phyloP scores from a whole-genome alignment of 1,140 invertebrate species.

The Cydia splendana region DNA sequence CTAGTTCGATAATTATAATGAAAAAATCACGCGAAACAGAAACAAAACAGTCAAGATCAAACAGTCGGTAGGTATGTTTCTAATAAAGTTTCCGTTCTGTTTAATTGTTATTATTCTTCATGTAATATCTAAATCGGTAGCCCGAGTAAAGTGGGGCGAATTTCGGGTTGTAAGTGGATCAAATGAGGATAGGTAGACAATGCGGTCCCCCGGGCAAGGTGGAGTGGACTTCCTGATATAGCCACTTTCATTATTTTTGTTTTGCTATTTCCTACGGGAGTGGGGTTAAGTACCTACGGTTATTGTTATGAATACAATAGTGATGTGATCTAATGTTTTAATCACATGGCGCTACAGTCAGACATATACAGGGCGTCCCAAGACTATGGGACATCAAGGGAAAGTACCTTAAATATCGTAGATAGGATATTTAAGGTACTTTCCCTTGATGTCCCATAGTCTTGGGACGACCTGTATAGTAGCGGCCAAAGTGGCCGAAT shows the following conservation, averaged over 20 bases:
- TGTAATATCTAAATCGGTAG: constrained; percentile 25
- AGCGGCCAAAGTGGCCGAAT: too few relatives aligned
- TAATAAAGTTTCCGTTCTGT: not conserved
- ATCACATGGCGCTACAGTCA: too few relatives aligned
- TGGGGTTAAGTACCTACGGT: not conserved
- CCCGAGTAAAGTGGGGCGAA: constrained; percentile 25
- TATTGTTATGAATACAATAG: not conserved
- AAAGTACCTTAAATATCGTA: too few relatives aligned
- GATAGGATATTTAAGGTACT: too few relatives aligned
- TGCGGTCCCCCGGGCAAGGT: not conserved
- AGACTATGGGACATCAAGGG: too few relatives aligned
- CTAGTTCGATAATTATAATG: too few relatives aligned
- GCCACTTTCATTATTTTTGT: not conserved
- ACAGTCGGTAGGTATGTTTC: not conserved
- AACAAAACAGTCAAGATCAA: too few relatives aligned
- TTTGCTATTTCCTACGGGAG: not conserved
- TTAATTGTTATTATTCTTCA: constrained; percentile 1
- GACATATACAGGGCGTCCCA: too few relatives aligned
- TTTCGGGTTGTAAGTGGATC: constrained; percentile 24
- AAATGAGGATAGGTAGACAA: constrained; percentile 6
- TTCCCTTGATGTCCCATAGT: too few relatives aligned
- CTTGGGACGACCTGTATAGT: too few relatives aligned
- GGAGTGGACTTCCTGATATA: constrained; percentile 1
- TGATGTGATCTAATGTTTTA: too few relatives aligned
- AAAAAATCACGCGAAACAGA: too few relatives aligned